phyloP scores from a whole-genome alignment of 2,797 vertebrate genomes.

The Chloroceryle inda region DNA sequence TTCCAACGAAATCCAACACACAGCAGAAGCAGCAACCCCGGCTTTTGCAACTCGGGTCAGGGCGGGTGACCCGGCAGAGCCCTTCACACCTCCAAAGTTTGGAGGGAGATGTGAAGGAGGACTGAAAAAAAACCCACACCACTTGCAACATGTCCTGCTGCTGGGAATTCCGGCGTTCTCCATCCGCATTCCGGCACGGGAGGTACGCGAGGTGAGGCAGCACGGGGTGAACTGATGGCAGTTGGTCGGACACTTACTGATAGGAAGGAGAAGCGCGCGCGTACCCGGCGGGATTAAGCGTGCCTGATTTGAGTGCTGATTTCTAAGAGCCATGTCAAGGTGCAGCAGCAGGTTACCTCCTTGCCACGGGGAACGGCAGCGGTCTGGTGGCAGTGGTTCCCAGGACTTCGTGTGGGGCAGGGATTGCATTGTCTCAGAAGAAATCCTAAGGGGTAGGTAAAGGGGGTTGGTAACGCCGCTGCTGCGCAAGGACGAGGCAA shows the following conservation, averaged over 20 bases:
- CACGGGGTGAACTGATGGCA: neutral
- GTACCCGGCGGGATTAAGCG: neutral
- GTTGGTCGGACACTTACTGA: neutral
- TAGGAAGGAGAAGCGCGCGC: neutral
- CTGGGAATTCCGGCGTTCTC: neutral
- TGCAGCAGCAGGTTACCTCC: slow-evolving; percentile 38
- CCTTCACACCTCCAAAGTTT: neutral
- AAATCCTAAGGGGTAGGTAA: slow-evolving; percentile 28
- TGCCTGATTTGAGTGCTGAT: neutral
- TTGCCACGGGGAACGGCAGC: slow-evolving; percentile 5
- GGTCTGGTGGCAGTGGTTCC: slow-evolving; percentile 29
- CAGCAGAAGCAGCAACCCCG: rapidly evolving
- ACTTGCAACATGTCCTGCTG: neutral
- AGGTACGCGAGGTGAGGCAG: neutral
- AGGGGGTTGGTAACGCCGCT: slow-evolving; percentile 8
- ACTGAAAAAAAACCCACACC: neutral
- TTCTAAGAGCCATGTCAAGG: neutral
- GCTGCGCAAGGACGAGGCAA: neutral
- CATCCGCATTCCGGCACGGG: neutral
- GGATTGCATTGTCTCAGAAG: slow-evolving; percentile 28
- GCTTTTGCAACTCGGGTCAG: neutral
- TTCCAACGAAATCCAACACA: rapidly evolving
- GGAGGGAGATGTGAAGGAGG: neutral
- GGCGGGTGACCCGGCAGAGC: neutral
- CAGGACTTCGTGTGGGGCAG: slow-evolving; percentile 11